Evolutionary conservation across 2,797 vertebrate species (phyloP).

Genomic region (Crenuchus spilurus): DNA sequence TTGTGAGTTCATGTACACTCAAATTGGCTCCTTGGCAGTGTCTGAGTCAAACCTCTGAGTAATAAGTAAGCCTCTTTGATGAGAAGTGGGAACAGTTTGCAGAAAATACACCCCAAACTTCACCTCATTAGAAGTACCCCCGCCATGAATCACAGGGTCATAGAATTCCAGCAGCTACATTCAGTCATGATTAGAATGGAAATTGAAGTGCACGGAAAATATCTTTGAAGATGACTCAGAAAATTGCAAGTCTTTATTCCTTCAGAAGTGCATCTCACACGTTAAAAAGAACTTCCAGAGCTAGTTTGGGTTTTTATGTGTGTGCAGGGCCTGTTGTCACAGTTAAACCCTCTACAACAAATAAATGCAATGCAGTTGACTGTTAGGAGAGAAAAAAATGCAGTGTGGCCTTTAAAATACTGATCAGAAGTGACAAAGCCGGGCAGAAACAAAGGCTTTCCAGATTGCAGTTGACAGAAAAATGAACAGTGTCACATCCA

Average conservation of each 20-base stretch:
- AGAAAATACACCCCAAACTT: slow-evolving; percentile 14
- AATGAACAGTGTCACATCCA: slow-evolving; percentile 60
- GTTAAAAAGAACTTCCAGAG: slow-evolving; percentile 20
- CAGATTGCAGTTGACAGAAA: slow-evolving; percentile 67
- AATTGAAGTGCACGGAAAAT: slow-evolving; percentile 17
- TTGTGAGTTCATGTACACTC: slow-evolving; percentile 7
- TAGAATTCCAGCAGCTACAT: slow-evolving; percentile 26
- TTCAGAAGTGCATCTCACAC: neutral
- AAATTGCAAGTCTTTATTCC: slow-evolving; percentile 31
- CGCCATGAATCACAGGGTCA: slow-evolving; percentile 37
- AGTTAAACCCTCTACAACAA: slow-evolving; percentile 28
- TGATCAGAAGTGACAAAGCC: slow-evolving; percentile 43
- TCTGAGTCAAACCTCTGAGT: slow-evolving; percentile 32
- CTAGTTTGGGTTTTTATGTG: slow-evolving; percentile 25
- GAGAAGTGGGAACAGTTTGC: slow-evolving; percentile 25
- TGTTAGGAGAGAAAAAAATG: slow-evolving; percentile 9
- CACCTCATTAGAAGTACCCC: slow-evolving; percentile 27
- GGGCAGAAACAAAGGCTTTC: slow-evolving; percentile 53
- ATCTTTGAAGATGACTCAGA: slow-evolving; percentile 30
- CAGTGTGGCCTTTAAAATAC: slow-evolving; percentile 38
- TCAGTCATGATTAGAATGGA: slow-evolving; percentile 33
- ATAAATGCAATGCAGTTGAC: slow-evolving; percentile 20
- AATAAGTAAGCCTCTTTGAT: slow-evolving; percentile 22
- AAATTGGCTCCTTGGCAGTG: slow-evolving; percentile 7
- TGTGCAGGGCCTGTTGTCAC: slow-evolving; percentile 3